Base-by-base conservation (phyloP, 2,797 vertebrate genomes). In the Poecilia picta region DNA sequence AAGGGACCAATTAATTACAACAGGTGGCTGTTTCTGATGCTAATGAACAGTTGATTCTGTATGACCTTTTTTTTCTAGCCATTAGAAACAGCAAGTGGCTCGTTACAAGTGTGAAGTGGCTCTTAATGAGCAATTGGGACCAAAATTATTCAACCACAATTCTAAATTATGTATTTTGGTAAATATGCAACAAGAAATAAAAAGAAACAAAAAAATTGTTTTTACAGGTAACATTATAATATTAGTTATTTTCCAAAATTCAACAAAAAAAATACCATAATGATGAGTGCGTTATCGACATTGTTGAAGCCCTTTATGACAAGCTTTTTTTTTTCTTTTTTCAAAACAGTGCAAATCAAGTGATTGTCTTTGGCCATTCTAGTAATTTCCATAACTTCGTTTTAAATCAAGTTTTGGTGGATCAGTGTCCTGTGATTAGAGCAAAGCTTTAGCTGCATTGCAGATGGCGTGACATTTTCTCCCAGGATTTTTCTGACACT, bases 11-110 rank as follows among this genome's bases (percentile, higher is more conserved):
- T 85, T 82, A 72, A 84, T 85, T 72, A 72, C 82, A 89, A 62
- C 70, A 86, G 87, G 85, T 64, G 90, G 77, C 79, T 64, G 74
- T 82, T 85, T 85, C 68, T 76, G 23, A 89, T 89, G 81, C 83
- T 88, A 85, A 89, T 90, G 70, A 72, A 36, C 49, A 33, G 51
- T n/a, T 49, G 70, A 53, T 73, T 70, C 77, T 77, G 77, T 81
- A 76, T 81, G 0, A 53, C 46, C 0, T 45, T 59, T 74, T 77
- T 47, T 62, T 77, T 28, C 8, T 3, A 33, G 28, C 57, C 66
- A 11, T 75, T 6, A 49, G 43, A 73, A 64, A 80, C 68, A 45
- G 71, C 64, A 76, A 78, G 68, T 76, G 49, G 73, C 36, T 36
- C 49, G 28, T 70, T 75, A 70, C 62, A 45, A 71, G 43, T 28